phyloP scores from a whole-genome alignment of 2,888 invertebrate genomes.

The Aleiodes leptofemur region DNA sequence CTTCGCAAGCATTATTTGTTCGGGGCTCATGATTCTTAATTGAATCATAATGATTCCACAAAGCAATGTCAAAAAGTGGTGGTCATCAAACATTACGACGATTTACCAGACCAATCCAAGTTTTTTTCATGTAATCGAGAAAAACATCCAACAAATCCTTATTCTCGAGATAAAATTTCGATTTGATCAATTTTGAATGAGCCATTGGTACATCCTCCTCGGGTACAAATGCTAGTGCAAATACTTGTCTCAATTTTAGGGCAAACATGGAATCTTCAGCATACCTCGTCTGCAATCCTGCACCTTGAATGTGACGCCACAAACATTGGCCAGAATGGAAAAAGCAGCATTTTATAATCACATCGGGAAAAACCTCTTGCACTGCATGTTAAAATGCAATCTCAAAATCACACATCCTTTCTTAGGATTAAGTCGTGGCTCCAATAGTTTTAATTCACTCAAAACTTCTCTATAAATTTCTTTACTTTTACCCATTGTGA shows the following conservation, averaged over 20 bases:
- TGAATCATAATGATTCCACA: conserved; percentile 13
- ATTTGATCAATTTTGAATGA: not conserved
- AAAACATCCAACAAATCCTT: conserved; percentile 3
- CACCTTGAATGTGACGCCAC: not conserved
- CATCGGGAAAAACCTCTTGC: not conserved
- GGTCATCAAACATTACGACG: not conserved
- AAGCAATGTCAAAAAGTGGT: not conserved
- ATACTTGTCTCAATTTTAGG: conserved; percentile 3
- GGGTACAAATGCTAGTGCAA: conserved; percentile 24
- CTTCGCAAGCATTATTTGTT: conserved; percentile 13
- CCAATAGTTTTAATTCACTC: not conserved
- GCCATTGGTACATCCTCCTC: not conserved
- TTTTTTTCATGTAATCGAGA: not conserved
- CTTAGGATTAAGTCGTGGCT: not conserved
- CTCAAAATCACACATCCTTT: conserved; percentile 9
- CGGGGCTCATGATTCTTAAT: not conserved
- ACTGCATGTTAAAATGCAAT: not conserved
- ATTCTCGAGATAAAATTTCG: conserved; percentile 3
- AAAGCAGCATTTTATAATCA: not conserved
- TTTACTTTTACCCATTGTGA: not conserved
- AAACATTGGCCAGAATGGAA: conserved; percentile 17
- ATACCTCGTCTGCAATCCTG: not conserved
- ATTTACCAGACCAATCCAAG: conserved; percentile 8
- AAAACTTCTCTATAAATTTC: conserved; percentile 3
- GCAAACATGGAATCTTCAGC: conserved; percentile 1